phyloP scores from a whole-genome alignment of 2,888 invertebrate genomes.

The Protophormia terraenovae region DNA sequence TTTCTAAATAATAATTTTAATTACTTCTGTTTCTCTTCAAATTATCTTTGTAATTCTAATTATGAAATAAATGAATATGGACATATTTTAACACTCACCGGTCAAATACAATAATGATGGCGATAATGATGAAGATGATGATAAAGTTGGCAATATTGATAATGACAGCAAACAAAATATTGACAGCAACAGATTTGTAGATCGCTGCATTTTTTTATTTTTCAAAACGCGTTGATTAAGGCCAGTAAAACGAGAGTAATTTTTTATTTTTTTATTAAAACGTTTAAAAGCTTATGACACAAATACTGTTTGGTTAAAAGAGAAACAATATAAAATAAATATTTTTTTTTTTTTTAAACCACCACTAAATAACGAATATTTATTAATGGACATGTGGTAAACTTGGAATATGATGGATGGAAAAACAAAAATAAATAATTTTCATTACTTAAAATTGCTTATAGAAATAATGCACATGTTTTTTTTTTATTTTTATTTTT shows the following conservation, averaged over 20 bases:
- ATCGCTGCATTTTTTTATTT: conserved; percentile 54
- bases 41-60: conserved; percentile 4
- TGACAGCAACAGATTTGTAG: conserved; percentile 31
- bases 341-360: conserved; percentile 13
- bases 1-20: neutral
- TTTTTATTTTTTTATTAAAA: conserved; percentile 17
- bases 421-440: conserved; percentile 25
- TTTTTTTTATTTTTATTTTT: conserved; percentile 14
- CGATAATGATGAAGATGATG: neutral
- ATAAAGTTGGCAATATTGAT: neutral
- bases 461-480: conserved; percentile 28
- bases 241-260: conserved; percentile 47
- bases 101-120: conserved; percentile 21
- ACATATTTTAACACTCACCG: conserved; percentile 44
- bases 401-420: conserved; percentile 46
- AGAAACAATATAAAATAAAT: conserved; percentile 33
- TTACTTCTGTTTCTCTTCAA: neutral
- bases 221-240: conserved; percentile 48
- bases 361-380: conserved; percentile 16
- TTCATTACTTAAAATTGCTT: conserved; percentile 29
- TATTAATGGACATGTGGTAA: conserved; percentile 46
- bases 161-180: conserved; percentile 52
- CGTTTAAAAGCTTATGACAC: conserved; percentile 46
- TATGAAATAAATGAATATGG: conserved; percentile 4
- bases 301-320: conserved; percentile 39